Percentiles rank a stretch among this genome's conserved stretches.
Conservation (phyloP, 1,140 invertebrate species). For the Cheumatopsyche charites region DNA sequence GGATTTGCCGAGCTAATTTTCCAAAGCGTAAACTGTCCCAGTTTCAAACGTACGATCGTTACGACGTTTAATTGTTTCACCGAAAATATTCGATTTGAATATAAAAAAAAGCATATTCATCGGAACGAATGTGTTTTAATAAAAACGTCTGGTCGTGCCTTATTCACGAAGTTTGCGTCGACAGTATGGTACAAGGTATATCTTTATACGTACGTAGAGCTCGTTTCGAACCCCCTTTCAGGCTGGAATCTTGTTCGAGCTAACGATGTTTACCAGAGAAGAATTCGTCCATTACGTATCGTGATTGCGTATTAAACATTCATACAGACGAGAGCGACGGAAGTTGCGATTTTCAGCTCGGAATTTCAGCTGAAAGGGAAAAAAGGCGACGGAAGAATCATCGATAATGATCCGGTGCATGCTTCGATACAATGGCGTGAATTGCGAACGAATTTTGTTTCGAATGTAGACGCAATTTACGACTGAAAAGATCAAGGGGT, state of each 20-base stretch:
- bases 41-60: neutral
- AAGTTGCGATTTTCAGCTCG: too few species aligned
- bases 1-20: constrained; percentile 12
- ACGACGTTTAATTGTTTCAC: too few species aligned
- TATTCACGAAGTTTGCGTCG: neutral
- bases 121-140: neutral
- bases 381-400: too few species aligned
- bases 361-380: too few species aligned
- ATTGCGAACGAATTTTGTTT: too few species aligned
- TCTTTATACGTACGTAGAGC: too few species aligned
- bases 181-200: neutral
- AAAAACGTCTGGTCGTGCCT: neutral
- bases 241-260: constrained; percentile 2
- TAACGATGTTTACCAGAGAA: constrained; percentile 19
- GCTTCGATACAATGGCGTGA: too few species aligned
- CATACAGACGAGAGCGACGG: neutral
- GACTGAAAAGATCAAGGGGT: too few species aligned
- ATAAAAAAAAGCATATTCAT: too few species aligned
- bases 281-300: constrained; percentile 23
- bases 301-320: constrained; percentile 25
- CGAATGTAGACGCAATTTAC: too few species aligned
- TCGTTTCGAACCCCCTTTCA: neutral
- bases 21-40: neutral
- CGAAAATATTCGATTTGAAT: too few species aligned
- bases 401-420: too few species aligned